phyloP scores from a whole-genome alignment of 2,113 vertebrate genomes.

The Alouatta palliata region DNA sequence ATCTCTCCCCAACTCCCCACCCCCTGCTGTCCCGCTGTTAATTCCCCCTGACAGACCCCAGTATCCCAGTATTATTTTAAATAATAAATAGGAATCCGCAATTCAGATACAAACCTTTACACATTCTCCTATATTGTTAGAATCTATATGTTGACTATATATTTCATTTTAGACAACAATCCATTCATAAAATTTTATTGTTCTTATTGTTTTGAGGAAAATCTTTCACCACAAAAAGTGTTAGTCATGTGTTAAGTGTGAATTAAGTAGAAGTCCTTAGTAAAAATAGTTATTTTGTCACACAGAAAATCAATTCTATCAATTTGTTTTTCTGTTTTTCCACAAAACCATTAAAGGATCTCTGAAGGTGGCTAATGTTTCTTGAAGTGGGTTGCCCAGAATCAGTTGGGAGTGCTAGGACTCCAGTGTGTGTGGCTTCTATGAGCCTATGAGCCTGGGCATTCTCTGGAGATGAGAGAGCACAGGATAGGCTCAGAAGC shows the following conservation, averaged over 20 bases:
- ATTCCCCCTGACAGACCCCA: too few species aligned
- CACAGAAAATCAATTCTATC: not conserved
- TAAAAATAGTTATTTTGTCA: not conserved
- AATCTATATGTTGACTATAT: not conserved
- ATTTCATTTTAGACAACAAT: not conserved
- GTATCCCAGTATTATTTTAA: not conserved
- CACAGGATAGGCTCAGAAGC: not conserved
- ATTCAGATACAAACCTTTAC: not conserved
- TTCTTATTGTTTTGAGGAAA: not conserved
- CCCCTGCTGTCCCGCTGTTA: too few species aligned
- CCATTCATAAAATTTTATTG: not conserved
- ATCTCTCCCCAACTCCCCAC: too few species aligned
- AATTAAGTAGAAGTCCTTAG: not conserved
- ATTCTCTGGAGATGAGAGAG: not conserved
- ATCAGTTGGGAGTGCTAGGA: fast-evolving
- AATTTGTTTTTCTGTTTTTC: not conserved
- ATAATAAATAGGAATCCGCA: not conserved
- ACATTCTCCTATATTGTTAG: not conserved
- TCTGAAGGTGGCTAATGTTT: not conserved
- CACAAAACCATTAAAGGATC: not conserved
- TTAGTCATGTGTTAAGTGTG: not conserved
- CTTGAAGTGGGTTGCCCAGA: not conserved
- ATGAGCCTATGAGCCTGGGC: not conserved
- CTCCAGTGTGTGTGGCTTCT: fast-evolving
- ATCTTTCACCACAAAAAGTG: not conserved